Percentiles rank a stretch among this genome's conserved stretches.
Evolutionary conservation across 2,888 invertebrate genomes (phyloP).

Genomic region (Stenchaetothrips biformis): DNA sequence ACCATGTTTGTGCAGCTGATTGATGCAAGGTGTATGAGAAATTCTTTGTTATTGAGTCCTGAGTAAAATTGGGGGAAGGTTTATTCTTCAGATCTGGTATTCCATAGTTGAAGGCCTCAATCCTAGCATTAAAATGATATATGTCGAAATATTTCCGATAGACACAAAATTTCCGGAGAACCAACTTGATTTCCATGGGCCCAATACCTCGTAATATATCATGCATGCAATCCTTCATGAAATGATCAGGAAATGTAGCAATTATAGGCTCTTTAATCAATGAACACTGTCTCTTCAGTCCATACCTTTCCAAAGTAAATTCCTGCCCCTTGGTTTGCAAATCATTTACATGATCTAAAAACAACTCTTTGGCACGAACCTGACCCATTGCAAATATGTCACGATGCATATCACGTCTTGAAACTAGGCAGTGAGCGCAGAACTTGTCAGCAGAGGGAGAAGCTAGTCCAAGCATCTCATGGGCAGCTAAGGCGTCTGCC

Average conservation of each 20-base stretch:
- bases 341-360: background rate
- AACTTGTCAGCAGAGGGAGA: background rate
- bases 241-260: background rate
- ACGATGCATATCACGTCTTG: background rate
- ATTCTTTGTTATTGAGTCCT: background rate
- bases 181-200: background rate
- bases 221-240: background rate
- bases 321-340: background rate
- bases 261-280: background rate
- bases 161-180: background rate
- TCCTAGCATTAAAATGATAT: background rate
- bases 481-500: background rate
- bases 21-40: background rate
- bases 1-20: background rate
- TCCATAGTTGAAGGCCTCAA: background rate
- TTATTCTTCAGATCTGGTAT: background rate
- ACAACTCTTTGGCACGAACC: background rate
- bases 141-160: background rate
- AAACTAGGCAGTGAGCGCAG: background rate
- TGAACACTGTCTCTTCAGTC: background rate
- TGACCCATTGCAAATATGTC: background rate
- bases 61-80: background rate
- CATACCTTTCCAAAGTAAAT: background rate
- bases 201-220: no score
- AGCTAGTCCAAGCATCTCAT: background rate